Conservation (phyloP, 92 coral and sea anemone species). For the Epizoanthus illoricatus region DNA sequence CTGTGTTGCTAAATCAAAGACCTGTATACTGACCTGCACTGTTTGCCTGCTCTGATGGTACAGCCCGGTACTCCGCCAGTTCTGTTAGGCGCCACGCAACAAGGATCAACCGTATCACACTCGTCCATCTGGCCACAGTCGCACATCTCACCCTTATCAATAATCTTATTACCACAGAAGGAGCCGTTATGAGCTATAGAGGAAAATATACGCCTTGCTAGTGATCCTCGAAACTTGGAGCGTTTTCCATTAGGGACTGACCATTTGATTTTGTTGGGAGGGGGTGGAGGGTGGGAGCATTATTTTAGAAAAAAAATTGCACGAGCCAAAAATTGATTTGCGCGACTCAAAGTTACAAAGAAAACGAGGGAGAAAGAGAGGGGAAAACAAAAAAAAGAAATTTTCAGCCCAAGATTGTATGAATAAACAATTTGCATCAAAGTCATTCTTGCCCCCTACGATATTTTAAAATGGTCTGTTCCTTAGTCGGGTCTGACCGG, state of each 20-base stretch:
- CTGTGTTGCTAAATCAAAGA: not conserved
- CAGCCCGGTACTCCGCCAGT: slow-evolving; percentile 63
- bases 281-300: too few relatives aligned
- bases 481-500: too few relatives aligned
- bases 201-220: not conserved
- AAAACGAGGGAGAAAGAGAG: too few relatives aligned
- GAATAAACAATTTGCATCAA: too few relatives aligned
- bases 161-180: slow-evolving; percentile 86
- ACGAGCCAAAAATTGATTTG: too few relatives aligned
- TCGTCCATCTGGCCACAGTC: slow-evolving; percentile 83
- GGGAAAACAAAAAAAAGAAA: too few relatives aligned
- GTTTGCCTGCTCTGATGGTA: slow-evolving; percentile 58
- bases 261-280: too few relatives aligned
- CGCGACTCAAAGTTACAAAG: too few relatives aligned
- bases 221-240: not conserved
- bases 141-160: slow-evolving; percentile 87
- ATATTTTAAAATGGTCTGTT: too few relatives aligned
- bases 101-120: slow-evolving; percentile 73
- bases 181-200: slow-evolving; percentile 70
- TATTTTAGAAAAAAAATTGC: too few relatives aligned
- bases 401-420: too few relatives aligned
- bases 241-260: not conserved
- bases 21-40: slow-evolving; percentile 73
- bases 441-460: too few relatives aligned
- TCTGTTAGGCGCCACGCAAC: slow-evolving; percentile 80